A percentile compares a stretch with the other conserved stretches of the same genome.
Conservation (phyloP, 1,140 invertebrate genomes). For the Schlechtendalia chinensis region DNA sequence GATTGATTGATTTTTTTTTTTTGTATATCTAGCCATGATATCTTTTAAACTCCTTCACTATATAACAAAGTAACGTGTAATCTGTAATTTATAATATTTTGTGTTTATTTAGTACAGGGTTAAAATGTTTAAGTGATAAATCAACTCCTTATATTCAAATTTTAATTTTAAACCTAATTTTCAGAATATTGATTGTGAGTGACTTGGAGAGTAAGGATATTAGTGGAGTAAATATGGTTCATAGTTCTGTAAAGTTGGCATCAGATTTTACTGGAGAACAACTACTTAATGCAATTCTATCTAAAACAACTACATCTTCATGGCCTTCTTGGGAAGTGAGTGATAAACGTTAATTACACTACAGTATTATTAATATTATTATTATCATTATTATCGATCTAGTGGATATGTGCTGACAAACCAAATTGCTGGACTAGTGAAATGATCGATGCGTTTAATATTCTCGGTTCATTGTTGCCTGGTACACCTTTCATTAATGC, state of each 20-base stretch:
- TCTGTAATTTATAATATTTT: no score
- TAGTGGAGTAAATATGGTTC: conserved; percentile 14
- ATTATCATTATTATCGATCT: background rate
- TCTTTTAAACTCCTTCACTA: no score
- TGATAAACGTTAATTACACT: background rate
- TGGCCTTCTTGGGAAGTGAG: conserved; percentile 45
- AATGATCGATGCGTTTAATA: conserved; percentile 29
- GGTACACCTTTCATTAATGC: conserved; percentile 29
- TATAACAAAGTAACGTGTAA: no score
- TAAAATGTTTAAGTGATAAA: no score
- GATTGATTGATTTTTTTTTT: no score
- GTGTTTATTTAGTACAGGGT: no score
- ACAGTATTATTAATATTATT: background rate
- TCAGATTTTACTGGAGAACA: conserved; percentile 46
- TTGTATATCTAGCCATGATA: no score
- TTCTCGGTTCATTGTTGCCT: conserved; percentile 30
- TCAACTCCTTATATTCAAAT: no score
- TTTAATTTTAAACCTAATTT: background rate
- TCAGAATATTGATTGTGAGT: conserved; percentile 42
- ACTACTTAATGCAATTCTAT: conserved; percentile 8
- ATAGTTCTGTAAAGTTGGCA: conserved; percentile 15
- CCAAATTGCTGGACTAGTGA: conserved; percentile 30
- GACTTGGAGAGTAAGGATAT: conserved; percentile 30
- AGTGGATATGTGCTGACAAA: conserved; percentile 28
- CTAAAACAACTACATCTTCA: conserved; percentile 1